phyloP scores from a whole-genome alignment of 2,888 invertebrate species.

The Cantharis flavilabris region DNA sequence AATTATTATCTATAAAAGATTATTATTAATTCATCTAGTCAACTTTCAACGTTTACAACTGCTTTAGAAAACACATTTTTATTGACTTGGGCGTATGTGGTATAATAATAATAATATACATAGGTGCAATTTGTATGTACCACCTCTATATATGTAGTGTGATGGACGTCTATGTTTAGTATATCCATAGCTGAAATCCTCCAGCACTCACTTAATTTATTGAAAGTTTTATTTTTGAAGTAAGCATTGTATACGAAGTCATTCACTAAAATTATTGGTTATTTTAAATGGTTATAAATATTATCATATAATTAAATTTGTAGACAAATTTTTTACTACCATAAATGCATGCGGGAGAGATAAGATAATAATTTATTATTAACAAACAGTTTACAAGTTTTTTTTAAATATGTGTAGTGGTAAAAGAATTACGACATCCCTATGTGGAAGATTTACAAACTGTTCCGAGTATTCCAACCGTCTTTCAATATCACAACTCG shows the following conservation, averaged over 20 bases:
- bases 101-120: neutral
- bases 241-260: neutral
- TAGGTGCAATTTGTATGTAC: neutral
- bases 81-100: neutral
- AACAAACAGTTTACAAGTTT: too few species aligned
- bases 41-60: neutral
- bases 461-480: too few species aligned
- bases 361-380: too few species aligned
- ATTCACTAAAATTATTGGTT: neutral
- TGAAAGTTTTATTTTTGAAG: neutral
- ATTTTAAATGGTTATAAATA: too few species aligned
- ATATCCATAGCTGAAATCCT: neutral
- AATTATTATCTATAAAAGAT: neutral
- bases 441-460: too few species aligned
- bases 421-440: too few species aligned
- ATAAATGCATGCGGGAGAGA: too few species aligned
- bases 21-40: neutral
- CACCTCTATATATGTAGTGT: neutral
- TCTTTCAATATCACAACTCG: too few species aligned
- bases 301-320: too few species aligned
- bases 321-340: too few species aligned
- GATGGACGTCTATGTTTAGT: neutral
- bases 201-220: neutral
- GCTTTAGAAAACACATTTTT: neutral
- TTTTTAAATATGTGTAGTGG: too few species aligned